Percentiles rank a stretch among this genome's conserved stretches.
These are phyloP conservation scores for Celastrina argiolus DNA, from an alignment of 2,888 invertebrate species.

Conservation along the genomic window DNA sequence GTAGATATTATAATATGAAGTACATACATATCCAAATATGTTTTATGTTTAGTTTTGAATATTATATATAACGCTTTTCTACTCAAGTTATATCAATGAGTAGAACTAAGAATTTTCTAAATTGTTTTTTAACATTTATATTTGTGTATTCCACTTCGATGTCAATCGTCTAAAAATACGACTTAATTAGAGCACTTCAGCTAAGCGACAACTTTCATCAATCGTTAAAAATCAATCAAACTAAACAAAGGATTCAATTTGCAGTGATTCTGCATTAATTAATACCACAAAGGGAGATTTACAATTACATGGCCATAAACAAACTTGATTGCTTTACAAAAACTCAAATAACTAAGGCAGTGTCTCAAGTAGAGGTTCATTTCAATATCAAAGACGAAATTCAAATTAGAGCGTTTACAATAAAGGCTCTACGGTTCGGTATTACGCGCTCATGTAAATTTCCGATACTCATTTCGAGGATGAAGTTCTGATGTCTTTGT, in stretches of 20 bases:
- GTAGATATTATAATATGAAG: neutral
- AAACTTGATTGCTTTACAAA: conserved; percentile 79
- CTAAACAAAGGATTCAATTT: conserved; percentile 48
- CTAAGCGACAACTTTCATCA: neutral
- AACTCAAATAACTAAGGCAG: conserved; percentile 77
- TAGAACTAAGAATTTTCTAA: too few species aligned
- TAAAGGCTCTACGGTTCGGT: conserved; percentile 72
- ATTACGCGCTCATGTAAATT: conserved; percentile 77
- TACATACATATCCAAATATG: neutral
- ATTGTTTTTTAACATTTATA: too few species aligned
- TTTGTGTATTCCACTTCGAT: neutral
- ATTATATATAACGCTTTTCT: neutral
- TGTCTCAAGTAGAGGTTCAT: conserved; percentile 77
- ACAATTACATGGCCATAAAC: conserved; percentile 76
- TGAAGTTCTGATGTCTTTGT: conserved; percentile 68
- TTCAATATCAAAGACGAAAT: conserved; percentile 78
- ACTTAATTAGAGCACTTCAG: neutral
- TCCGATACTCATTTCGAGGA: conserved; percentile 76
- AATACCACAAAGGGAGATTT: conserved; percentile 72
- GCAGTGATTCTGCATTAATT: conserved; percentile 72
- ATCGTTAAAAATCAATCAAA: conserved; percentile 36
- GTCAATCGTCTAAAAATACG: neutral
- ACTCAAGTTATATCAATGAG: neutral
- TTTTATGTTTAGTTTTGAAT: neutral
- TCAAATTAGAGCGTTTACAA: conserved; percentile 78